phyloP scores from a whole-genome alignment of 92 coral and sea anemone species.

The Zoanthus gigantus region DNA sequence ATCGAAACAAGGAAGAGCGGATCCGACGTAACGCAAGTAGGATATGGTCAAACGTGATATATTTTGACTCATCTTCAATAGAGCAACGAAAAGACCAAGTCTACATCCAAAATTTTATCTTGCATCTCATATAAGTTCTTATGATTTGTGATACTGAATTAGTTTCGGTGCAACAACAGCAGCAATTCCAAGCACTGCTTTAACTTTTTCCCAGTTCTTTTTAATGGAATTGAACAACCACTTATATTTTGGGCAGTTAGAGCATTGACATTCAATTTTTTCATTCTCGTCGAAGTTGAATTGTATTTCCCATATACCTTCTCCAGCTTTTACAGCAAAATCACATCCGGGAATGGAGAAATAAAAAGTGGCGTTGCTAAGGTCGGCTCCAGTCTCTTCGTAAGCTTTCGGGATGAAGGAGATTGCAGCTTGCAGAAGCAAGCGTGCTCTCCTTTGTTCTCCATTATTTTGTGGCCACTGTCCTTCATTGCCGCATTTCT shows the following conservation, averaged over 20 bases:
- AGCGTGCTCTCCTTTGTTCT: conserved; percentile 17
- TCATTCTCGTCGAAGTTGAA: conserved; percentile 3
- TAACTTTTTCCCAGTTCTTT: conserved; percentile 1
- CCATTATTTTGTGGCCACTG: conserved; percentile 32
- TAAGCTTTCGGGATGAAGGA: conserved; percentile 25
- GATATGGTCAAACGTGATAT: too few relatives aligned
- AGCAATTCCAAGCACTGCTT: neutral
- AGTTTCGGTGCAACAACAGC: neutral
- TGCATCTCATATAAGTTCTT: neutral
- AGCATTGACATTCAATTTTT: conserved; percentile 11
- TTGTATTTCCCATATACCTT: conserved; percentile 22
- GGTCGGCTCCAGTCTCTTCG: conserved; percentile 27
- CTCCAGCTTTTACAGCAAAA: conserved; percentile 27
- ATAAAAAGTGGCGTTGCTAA: conserved; percentile 30
- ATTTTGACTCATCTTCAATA: too few relatives aligned
- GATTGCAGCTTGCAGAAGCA: conserved; percentile 32
- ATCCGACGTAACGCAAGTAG: too few relatives aligned
- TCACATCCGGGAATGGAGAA: conserved; percentile 31
- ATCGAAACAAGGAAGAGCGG: too few relatives aligned
- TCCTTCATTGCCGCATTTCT: conserved; percentile 26
- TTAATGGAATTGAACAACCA: neutral
- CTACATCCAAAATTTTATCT: too few relatives aligned
- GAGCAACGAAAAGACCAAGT: too few relatives aligned
- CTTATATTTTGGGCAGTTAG: neutral
- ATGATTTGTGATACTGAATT: neutral